A percentile compares a stretch with the other conserved stretches of the same genome.
These are phyloP conservation scores for Drosophila repleta DNA, from an alignment of 1,140 invertebrate genomes.

Conservation along the genomic window DNA sequence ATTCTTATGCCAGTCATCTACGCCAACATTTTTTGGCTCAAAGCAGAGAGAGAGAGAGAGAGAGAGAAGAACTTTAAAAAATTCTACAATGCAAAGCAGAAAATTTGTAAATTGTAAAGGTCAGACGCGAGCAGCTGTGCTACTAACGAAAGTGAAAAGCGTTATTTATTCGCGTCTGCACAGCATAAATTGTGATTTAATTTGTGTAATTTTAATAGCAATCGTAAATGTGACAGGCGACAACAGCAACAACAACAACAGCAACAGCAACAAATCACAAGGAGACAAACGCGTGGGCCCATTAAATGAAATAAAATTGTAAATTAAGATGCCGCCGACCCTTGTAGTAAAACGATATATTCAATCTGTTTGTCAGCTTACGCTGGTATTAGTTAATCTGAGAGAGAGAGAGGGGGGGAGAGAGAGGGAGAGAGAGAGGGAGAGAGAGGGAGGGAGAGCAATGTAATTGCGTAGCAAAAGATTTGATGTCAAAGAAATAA, in stretches of 20 bases:
- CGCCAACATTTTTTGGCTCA: too few relatives aligned
- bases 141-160: background rate
- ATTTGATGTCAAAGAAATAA: too few relatives aligned
- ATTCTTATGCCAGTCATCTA: too few relatives aligned
- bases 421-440: too few relatives aligned
- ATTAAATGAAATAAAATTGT: background rate
- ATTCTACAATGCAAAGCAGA: slow-evolving; percentile 17
- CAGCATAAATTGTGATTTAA: slow-evolving; percentile 42
- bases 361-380: background rate
- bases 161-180: slow-evolving; percentile 2
- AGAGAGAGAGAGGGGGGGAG: too few relatives aligned
- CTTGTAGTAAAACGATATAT: slow-evolving; percentile 4
- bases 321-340: background rate
- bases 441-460: too few relatives aligned
- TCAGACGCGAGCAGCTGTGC: background rate
- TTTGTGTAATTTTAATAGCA: slow-evolving; percentile 35
- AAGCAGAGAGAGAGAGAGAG: too few relatives aligned
- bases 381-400: background rate
- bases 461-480: too few relatives aligned
- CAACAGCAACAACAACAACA: slow-evolving; percentile 6
- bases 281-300: background rate
- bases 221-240: slow-evolving; percentile 24
- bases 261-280: background rate
- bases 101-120: slow-evolving; percentile 12
- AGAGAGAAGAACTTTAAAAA: too few relatives aligned